Conservation (phyloP, 2,797 vertebrate species). For the Nyctibius grandis region DNA sequence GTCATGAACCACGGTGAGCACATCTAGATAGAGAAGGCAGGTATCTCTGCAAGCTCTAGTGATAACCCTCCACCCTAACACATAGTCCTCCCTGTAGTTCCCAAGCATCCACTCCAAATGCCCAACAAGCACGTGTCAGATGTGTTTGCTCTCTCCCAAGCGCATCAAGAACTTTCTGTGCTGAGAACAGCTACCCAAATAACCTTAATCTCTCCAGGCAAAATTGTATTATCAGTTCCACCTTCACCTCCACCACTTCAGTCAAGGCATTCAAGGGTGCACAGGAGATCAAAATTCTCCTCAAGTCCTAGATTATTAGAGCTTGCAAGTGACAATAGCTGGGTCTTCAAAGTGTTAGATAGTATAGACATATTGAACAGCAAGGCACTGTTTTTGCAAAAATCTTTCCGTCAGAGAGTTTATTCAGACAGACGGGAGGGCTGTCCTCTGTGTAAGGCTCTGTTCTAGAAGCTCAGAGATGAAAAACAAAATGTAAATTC, state of each 20-base stretch:
- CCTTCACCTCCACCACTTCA: not conserved
- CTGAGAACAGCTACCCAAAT: not conserved
- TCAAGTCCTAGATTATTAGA: not conserved
- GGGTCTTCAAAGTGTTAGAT: not conserved
- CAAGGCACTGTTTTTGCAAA: not conserved
- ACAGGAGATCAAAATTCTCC: not conserved
- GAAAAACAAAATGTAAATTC: constrained; percentile 71
- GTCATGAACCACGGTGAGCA: not conserved
- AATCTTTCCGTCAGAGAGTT: not conserved
- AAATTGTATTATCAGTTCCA: not conserved
- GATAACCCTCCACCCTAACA: not conserved
- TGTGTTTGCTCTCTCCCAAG: not conserved
- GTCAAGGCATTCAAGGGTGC: not conserved
- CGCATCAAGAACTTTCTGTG: not conserved
- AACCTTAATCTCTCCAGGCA: not conserved
- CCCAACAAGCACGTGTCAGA: not conserved
- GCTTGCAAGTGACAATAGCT: not conserved
- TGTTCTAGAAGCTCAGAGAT: constrained; percentile 26
- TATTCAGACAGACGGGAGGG: constrained; percentile 45
- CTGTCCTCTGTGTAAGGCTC: constrained; percentile 1
- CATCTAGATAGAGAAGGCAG: not conserved
- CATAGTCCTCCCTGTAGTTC: not conserved
- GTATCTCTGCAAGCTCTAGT: not conserved
- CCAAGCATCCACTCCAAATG: not conserved
- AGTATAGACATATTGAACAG: not conserved